Evolutionary conservation across 2,797 vertebrate species (phyloP), one percentile per base, ranked within the genome.

Genomic region (Phrynocephalus forsythii): DNA sequence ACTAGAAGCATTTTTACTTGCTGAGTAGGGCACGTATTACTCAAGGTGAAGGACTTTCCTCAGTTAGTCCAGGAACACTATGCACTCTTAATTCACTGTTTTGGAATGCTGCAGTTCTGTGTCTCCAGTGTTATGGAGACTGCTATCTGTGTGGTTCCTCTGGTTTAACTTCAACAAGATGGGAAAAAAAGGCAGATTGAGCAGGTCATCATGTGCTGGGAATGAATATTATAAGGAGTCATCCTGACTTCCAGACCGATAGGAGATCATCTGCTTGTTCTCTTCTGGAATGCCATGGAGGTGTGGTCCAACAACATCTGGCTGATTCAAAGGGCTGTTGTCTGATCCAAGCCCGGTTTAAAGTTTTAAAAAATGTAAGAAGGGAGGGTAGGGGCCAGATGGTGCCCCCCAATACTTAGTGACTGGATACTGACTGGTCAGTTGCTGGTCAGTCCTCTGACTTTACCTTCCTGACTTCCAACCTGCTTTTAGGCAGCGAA

Each of bases 401-500:
- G 72, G 4, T 38, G 33, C 2, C 33, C 72, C 16, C 38, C 18
- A 1, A 24, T 5, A 44, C 6, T 75, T 8, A 44, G 18, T 1
- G 18, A 18, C 18, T 22, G 72, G 16, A 44, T n/a, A 73, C 1
- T 16, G 18, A 18, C 16, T 5, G 1, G 30, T 33, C 33, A 38
- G 72, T 30, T 20, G 18, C 33, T 18, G 30, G 33, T 5, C 5
- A 1, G 18, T 63, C 60, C 4, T 20, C 38, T 44, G 38, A 44
- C 38, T 44, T 44, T 4, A 18, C 52, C 18, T 75, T 89, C 78
- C 16, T 79, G 86, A 77, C 1, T 56, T 72, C 67, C 90, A 84
- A 68, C 77, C 89, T 44, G 44, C 77, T 87, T 89, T 87, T 66
- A 90, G 85, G 91, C 92, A 10, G 33, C 22, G 75, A 75, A 63